Evolutionary conservation across 2,797 vertebrate species (phyloP).

Genomic region (Megalops cyprinoides): DNA sequence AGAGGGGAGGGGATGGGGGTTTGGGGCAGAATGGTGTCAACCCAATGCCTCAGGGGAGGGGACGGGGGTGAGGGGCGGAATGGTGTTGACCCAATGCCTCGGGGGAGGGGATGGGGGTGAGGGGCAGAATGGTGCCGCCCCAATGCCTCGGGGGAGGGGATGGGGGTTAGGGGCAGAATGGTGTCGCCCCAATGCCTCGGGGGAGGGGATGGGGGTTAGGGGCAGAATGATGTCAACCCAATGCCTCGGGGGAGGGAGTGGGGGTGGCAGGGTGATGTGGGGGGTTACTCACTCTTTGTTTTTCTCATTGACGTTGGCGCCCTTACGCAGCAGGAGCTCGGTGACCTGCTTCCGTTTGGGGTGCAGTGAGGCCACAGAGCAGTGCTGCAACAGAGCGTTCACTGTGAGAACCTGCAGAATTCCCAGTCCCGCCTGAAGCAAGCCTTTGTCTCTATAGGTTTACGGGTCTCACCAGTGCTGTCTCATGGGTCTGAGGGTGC

Average conservation of each 20-base stretch:
- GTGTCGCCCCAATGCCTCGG: background rate
- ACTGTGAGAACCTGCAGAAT: too few relatives aligned
- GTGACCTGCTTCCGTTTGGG: conserved; percentile 97
- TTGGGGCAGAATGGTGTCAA: background rate
- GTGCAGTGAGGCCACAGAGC: conserved; percentile 90
- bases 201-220: background rate
- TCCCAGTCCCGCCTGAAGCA: background rate
- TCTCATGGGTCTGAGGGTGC: conserved; percentile 96
- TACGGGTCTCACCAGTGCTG: conserved; percentile 84
- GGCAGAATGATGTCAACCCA: background rate
- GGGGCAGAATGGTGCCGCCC: background rate
- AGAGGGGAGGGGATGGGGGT: background rate
- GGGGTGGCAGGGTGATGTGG: background rate
- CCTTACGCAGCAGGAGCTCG: conserved; percentile 92
- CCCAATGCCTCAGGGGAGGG: background rate
- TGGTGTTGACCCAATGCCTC: background rate
- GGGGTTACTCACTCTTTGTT: conserved; percentile 92
- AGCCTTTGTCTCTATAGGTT: background rate
- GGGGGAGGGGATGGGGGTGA: background rate
- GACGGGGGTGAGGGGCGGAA: background rate
- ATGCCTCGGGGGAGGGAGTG: background rate
- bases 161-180: background rate
- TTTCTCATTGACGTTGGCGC: conserved; percentile 96
- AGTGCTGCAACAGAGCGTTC: conserved; percentile 88
- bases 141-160: background rate